Conservation (phyloP, 2,888 invertebrate species). For the Cyaniris semiargus region DNA sequence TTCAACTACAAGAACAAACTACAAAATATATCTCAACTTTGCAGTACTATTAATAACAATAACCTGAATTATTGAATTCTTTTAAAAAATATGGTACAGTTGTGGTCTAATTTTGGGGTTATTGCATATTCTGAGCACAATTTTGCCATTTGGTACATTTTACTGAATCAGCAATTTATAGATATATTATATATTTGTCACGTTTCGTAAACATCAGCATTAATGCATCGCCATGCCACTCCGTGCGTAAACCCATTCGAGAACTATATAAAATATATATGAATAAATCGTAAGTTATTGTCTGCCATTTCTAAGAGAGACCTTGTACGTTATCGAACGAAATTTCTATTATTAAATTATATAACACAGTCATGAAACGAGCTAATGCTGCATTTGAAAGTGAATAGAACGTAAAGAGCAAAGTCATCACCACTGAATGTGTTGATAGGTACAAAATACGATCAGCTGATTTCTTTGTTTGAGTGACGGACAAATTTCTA, state of each 20-base stretch:
- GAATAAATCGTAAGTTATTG: slow-evolving; percentile 39
- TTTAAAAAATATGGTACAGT: background rate
- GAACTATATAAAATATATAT: background rate
- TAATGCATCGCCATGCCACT: background rate
- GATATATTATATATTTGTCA: background rate
- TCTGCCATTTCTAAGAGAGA: slow-evolving; percentile 47
- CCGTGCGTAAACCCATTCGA: background rate
- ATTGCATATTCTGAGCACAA: background rate
- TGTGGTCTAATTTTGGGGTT: background rate
- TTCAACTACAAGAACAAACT: too few species aligned
- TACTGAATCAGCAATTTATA: background rate
- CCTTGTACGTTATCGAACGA: slow-evolving; percentile 44
- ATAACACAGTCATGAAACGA: slow-evolving; percentile 34
- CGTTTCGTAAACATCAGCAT: background rate
- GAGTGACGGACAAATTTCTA: slow-evolving; percentile 59
- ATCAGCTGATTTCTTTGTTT: slow-evolving; percentile 93
- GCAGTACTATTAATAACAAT: background rate
- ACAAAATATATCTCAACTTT: too few species aligned
- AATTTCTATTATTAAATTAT: slow-evolving; percentile 44
- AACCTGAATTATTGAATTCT: background rate
- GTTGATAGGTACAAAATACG: slow-evolving; percentile 75
- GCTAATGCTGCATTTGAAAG: slow-evolving; percentile 32
- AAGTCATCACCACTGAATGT: slow-evolving; percentile 51
- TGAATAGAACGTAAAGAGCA: slow-evolving; percentile 36
- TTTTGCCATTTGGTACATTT: background rate